Percentiles rank a stretch among this genome's conserved stretches.
These are phyloP conservation scores for Uloborus plumipes DNA, from an alignment of 2,888 invertebrate species.

Conservation along the genomic window DNA sequence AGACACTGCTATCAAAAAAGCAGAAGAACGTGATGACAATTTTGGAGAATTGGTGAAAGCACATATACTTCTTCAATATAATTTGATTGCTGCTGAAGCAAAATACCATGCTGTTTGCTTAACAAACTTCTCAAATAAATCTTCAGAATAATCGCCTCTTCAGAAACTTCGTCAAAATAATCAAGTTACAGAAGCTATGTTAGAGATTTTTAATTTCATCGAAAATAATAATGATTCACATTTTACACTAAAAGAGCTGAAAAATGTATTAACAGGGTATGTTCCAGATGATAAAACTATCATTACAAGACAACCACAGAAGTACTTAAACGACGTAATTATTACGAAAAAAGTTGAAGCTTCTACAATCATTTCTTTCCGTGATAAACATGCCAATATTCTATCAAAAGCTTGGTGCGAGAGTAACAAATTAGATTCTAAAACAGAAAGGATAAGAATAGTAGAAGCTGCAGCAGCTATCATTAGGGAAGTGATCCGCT, in stretches of 20 bases:
- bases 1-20: constrained; percentile 1
- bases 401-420: constrained; percentile 5
- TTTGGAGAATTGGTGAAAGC: background rate
- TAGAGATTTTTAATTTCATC: constrained; percentile 2
- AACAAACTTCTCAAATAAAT: constrained; percentile 2
- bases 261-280: background rate
- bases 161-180: background rate
- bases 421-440: background rate
- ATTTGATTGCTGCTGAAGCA: constrained; percentile 2
- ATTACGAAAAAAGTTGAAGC: constrained; percentile 3
- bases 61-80: background rate
- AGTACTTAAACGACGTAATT: background rate
- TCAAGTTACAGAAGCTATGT: constrained; percentile 6
- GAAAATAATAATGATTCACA: constrained; percentile 5
- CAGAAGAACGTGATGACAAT: background rate
- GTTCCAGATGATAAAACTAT: constrained; percentile 2
- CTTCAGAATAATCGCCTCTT: background rate
- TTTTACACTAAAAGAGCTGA: background rate
- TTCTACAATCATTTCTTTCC: constrained; percentile 3
- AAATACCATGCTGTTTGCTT: constrained; percentile 1
- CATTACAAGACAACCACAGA: background rate
- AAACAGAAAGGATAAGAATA: background rate
- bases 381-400: background rate
- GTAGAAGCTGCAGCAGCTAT: constrained; percentile 5
- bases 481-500: background rate